phyloP scores from a whole-genome alignment of 2,888 invertebrate species.

The Octonoba sinensis region DNA sequence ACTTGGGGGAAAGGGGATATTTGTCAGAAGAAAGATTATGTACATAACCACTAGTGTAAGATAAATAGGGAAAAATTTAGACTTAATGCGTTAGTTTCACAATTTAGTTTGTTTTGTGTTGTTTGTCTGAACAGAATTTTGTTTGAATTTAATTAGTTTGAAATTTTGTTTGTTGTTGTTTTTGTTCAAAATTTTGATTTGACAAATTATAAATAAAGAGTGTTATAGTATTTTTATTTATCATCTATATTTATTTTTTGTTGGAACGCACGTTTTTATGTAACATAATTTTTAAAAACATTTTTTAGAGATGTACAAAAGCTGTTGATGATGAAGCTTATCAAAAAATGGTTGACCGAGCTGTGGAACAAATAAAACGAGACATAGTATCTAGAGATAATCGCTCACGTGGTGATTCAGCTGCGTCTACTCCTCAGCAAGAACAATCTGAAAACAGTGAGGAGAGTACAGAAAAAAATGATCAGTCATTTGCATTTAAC shows the following conservation, averaged over 20 bases:
- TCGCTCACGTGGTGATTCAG: constrained; percentile 40
- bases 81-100: too few species aligned
- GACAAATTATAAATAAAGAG: too few species aligned
- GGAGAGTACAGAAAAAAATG: constrained; percentile 39
- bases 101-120: too few species aligned
- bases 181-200: too few species aligned
- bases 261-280: neutral
- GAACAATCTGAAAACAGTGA: constrained; percentile 26
- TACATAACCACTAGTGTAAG: too few species aligned
- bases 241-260: neutral
- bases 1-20: too few species aligned
- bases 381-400: constrained; percentile 61
- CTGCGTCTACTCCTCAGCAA: constrained; percentile 26
- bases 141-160: too few species aligned
- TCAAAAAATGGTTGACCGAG: constrained; percentile 85
- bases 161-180: too few species aligned
- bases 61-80: too few species aligned
- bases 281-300: neutral
- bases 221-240: neutral
- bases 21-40: too few species aligned
- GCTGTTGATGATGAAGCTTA: constrained; percentile 95
- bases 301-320: constrained; percentile 78
- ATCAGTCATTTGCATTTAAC: constrained; percentile 29
- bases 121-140: too few species aligned
- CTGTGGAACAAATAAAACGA: constrained; percentile 70